Evolutionary conservation across 1,140 invertebrate genomes (phyloP).

Genomic region (Drosophila sechellia): DNA sequence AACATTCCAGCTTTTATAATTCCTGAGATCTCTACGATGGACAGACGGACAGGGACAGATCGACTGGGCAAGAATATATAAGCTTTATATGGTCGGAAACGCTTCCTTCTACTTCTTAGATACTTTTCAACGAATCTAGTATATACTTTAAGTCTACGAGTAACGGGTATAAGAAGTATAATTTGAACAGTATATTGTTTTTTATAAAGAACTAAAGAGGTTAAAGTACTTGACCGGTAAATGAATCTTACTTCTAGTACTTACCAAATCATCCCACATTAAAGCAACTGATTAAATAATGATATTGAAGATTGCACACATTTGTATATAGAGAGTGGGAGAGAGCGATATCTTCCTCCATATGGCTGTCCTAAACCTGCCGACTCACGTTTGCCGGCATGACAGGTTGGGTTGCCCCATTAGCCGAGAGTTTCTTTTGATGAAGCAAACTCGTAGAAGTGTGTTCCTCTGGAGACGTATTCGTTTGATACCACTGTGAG

Average conservation of each 20-base stretch:
- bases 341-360: background rate
- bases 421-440: slow-evolving; percentile 21
- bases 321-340: background rate
- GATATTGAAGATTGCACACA: slow-evolving; percentile 7
- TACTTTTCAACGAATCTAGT: too few species aligned
- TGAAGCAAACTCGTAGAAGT: slow-evolving; percentile 35
- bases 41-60: too few species aligned
- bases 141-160: too few species aligned
- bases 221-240: background rate
- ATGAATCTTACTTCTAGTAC: background rate
- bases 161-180: too few species aligned
- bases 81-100: too few species aligned
- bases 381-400: slow-evolving; percentile 8
- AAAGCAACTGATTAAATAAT: slow-evolving; percentile 28
- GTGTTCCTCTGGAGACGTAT: slow-evolving; percentile 8
- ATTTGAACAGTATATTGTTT: too few species aligned
- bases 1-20: too few species aligned
- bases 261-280: background rate
- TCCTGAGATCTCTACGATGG: too few species aligned
- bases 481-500: slow-evolving; percentile 3
- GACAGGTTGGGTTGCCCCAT: slow-evolving; percentile 35
- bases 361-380: slow-evolving; percentile 21
- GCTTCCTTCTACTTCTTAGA: too few species aligned
- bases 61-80: too few species aligned
- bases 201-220: background rate